A percentile compares a stretch with the other conserved stretches of the same genome.
Conservation (phyloP, 2,888 invertebrate species). For the Rhingia campestris region DNA sequence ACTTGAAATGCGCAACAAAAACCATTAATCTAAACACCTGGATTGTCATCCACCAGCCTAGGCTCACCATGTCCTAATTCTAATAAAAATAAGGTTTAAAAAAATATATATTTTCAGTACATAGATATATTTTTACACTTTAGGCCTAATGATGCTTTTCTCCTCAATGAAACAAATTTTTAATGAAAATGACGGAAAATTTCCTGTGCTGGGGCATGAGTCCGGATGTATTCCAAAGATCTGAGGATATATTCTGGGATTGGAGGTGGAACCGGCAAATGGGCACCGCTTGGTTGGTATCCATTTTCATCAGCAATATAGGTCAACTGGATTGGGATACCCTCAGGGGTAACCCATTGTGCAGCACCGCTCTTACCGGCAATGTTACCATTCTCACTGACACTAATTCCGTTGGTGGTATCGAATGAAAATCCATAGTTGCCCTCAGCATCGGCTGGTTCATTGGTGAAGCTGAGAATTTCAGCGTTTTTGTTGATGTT, state of each 20-base stretch:
- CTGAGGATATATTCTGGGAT: slow-evolving; percentile 84
- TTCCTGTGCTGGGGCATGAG: slow-evolving; percentile 79
- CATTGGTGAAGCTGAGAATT: slow-evolving; percentile 82
- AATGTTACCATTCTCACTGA: slow-evolving; percentile 84
- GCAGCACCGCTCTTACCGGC: slow-evolving; percentile 84
- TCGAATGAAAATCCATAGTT: slow-evolving; percentile 83
- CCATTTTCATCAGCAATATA: slow-evolving; percentile 86
- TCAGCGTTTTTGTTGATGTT: slow-evolving; percentile 81
- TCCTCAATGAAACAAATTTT: too few species aligned
- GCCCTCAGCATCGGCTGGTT: slow-evolving; percentile 82
- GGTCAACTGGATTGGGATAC: slow-evolving; percentile 81
- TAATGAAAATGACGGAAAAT: too few species aligned
- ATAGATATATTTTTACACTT: too few species aligned
- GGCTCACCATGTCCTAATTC: too few species aligned
- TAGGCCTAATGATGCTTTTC: too few species aligned
- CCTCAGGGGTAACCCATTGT: slow-evolving; percentile 85
- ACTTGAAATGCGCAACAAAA: too few species aligned
- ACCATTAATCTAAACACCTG: too few species aligned
- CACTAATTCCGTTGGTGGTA: slow-evolving; percentile 86
- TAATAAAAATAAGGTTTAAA: too few species aligned
- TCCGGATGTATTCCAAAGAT: slow-evolving; percentile 84
- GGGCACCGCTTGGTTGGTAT: slow-evolving; percentile 83
- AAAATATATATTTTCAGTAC: too few species aligned
- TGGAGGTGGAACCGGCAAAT: slow-evolving; percentile 84
- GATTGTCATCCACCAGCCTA: too few species aligned